These are phyloP conservation scores for Geococcyx californianus DNA, from an alignment of 2,113 vertebrate genomes.

Conservation along the genomic window DNA sequence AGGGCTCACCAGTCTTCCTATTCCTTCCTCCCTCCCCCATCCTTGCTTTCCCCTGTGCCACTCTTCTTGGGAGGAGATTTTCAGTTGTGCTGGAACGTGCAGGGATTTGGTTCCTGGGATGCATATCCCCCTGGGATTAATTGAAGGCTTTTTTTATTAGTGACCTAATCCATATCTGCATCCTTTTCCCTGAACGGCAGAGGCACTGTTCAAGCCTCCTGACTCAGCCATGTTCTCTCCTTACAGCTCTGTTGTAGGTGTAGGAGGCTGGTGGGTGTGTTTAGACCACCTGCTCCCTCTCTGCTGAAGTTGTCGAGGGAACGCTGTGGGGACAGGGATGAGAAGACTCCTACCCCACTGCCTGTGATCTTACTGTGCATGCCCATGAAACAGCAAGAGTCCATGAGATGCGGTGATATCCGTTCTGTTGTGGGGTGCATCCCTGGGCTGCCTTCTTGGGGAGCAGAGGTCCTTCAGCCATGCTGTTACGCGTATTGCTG, in stretches of 20 bases:
- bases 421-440: fast-evolving
- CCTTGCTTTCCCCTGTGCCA: neutral
- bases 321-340: neutral
- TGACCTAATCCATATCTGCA: neutral
- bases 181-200: neutral
- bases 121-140: neutral
- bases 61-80: neutral
- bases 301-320: neutral
- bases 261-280: neutral
- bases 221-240: neutral
- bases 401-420: fast-evolving
- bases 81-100: neutral
- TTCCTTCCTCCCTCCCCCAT: neutral
- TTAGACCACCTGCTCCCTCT: neutral
- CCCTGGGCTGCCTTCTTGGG: neutral
- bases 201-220: neutral
- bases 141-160: neutral
- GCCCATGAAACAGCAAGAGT: neutral
- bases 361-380: neutral
- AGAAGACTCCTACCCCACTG: neutral
- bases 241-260: neutral
- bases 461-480: neutral
- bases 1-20: neutral
- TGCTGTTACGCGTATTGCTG: neutral
- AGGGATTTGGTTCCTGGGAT: neutral